These are phyloP conservation scores for Bos taurus DNA, from an alignment of 2,113 vertebrate species.

Conservation along the genomic window ARS-UCD2.0 NC_037357.1:75159001-75159500, in stretches of 20 bases:
- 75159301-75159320: neutral
- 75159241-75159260: neutral
- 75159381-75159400: neutral
- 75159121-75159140: neutral
- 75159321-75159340: neutral
- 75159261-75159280: neutral
- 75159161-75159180: neutral
- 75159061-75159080: neutral
- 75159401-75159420: neutral
- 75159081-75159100: neutral
- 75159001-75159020: neutral
- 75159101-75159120: neutral
- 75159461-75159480: neutral
- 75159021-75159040: neutral
- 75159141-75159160: neutral
- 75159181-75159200: neutral
- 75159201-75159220: neutral
- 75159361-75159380: constrained; percentile 4
- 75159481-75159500: neutral
- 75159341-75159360: neutral
- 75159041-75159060: neutral
- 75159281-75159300: neutral
- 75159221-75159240: neutral
- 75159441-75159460: neutral
- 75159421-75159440: neutral